phyloP scores from a whole-genome alignment of 2,888 invertebrate species.

The Caenorhabditis plicata region DNA sequence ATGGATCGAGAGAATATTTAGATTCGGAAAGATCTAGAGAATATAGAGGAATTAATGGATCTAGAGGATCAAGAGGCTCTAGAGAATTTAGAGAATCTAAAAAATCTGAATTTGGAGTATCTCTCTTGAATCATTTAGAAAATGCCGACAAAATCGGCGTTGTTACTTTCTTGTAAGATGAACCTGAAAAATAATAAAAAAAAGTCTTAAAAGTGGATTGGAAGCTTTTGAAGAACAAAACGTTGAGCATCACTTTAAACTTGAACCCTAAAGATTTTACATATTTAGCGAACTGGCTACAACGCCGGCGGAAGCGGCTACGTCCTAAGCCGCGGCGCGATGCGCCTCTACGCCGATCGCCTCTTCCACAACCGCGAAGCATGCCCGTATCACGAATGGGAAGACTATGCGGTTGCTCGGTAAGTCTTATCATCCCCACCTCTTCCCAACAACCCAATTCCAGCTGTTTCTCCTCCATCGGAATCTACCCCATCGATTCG shows the following conservation, averaged over 20 bases:
- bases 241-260: too few species aligned
- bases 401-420: constrained; percentile 47
- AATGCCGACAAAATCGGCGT: background rate
- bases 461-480: constrained; percentile 34
- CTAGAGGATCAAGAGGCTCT: too few species aligned
- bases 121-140: background rate
- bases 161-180: too few species aligned
- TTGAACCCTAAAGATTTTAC: too few species aligned
- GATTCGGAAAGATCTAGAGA: too few species aligned
- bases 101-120: background rate
- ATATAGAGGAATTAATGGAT: too few species aligned
- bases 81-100: too few species aligned
- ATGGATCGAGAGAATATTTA: too few species aligned
- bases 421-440: constrained; percentile 6
- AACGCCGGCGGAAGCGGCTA: constrained; percentile 52
- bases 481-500: constrained; percentile 34
- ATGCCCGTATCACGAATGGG: constrained; percentile 52
- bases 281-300: constrained; percentile 37
- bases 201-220: too few species aligned
- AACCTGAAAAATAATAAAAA: too few species aligned
- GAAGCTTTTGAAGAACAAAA: too few species aligned
- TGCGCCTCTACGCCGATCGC: constrained; percentile 40
- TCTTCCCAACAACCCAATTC: constrained; percentile 1
- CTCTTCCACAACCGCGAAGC: constrained; percentile 31
- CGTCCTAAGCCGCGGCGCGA: constrained; percentile 41